Base-by-base conservation (phyloP, 2,888 invertebrate species). In the Parnassius smintheus region DNA sequence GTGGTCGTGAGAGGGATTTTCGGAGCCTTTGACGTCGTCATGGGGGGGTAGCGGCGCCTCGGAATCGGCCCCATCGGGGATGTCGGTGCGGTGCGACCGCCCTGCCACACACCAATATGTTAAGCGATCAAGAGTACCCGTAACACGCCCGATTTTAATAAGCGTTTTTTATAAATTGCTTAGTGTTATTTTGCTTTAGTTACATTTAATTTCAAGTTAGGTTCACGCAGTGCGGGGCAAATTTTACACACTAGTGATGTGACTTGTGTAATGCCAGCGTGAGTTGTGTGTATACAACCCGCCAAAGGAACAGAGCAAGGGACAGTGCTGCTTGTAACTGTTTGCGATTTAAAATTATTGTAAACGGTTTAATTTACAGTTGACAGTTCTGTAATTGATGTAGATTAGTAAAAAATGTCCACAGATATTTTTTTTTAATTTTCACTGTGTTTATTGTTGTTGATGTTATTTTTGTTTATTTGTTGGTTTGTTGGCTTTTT, bases 61-160 rank as follows among this genome's bases (percentile, higher is more conserved):
- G 65, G 94, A 93, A 70, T 94, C 94, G 68, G 88, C 93, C 57
- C 93, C 93, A 76, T 94, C 94, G 56, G 94, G 94, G 72, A 94
- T 91, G 78, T 94, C 93, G 68, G 93, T 93, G 80, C 93, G 93
- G 72, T 93, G 90, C 60, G 92, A 92, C 72, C 93, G 93, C 80
- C 94, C 94, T 94, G 93, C 81, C 92, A 91, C 81, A 90, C 84
- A 75, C 75, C 81, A 86, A 75, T 70, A 73, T 62, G 75, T 80
- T 80, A 78, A 86, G 86, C 90, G 90, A 90, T 91, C 93, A 93
- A 93, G 93, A 88, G 83, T 82, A 74, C 52, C 50, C 61, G 56
- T 49, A 50, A 62, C 62, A 62, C 54, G 53, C 22, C 54, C 60
- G 46, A 59, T 67, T 66, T 63, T 65, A 54, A 35, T 49, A 62